A percentile compares a stretch with the other conserved stretches of the same genome.
Conservation (phyloP, 2,888 invertebrate species). For the Sialis fuliginosa region DNA sequence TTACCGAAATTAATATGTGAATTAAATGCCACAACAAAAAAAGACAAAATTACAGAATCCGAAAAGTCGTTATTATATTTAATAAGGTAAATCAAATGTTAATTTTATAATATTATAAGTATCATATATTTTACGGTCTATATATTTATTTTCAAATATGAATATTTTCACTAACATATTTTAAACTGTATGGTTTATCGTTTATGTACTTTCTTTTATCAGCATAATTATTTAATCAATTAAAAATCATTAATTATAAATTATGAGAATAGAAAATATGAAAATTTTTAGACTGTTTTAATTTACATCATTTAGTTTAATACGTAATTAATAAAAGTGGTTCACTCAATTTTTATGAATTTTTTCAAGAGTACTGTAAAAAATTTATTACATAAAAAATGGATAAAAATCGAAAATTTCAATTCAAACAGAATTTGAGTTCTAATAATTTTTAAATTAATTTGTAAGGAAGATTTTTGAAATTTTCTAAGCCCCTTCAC, state of each 20-base stretch:
- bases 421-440: no score
- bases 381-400: no score
- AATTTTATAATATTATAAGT: neutral
- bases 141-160: neutral
- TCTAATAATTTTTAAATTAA: no score
- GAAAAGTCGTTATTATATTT: constrained; percentile 39
- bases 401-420: no score
- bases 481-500: no score
- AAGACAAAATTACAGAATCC: constrained; percentile 38
- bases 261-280: no score
- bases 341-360: no score
- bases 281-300: no score
- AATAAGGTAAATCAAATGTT: constrained; percentile 30
- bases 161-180: neutral
- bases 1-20: constrained; percentile 48
- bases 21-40: constrained; percentile 38
- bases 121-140: neutral
- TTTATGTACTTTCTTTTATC: neutral
- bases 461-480: no score
- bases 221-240: neutral
- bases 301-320: no score
- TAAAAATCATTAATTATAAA: neutral
- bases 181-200: neutral
- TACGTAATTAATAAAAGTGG: no score
- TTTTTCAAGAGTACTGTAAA: no score